Evolutionary conservation across 2,113 vertebrate species (phyloP).

Genomic region (Otis tarda): DNA sequence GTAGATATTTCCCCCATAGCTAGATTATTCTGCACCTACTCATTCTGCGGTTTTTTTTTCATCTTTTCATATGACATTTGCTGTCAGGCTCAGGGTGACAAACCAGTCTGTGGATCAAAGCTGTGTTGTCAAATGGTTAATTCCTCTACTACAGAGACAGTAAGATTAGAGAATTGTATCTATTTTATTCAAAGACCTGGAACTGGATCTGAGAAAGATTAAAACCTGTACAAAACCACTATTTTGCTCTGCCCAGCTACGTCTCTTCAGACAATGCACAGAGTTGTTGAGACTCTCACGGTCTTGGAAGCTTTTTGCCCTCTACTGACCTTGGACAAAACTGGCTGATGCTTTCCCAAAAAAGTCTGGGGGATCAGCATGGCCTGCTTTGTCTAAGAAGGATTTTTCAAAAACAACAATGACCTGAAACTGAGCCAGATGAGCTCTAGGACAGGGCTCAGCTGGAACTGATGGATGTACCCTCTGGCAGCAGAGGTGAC

Average conservation of each 20-base stretch:
- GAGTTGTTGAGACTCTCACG: neutral
- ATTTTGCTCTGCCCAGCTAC: neutral
- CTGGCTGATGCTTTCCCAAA: neutral
- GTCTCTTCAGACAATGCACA: neutral
- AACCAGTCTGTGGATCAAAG: neutral
- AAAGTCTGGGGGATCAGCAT: neutral
- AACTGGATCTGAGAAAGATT: neutral
- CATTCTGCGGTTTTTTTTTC: neutral
- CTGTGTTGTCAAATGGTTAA: neutral
- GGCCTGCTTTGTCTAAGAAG: neutral
- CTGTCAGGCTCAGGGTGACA: neutral
- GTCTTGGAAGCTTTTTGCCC: neutral
- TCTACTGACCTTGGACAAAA: neutral
- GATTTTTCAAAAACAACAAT: neutral
- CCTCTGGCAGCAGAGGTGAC: neutral
- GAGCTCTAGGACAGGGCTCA: neutral
- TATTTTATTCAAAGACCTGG: neutral
- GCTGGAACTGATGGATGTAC: accelerated
- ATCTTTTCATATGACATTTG: neutral
- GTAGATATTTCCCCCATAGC: neutral
- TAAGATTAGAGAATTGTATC: neutral
- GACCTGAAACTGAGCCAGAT: neutral
- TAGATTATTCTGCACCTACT: neutral
- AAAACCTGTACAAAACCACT: neutral
- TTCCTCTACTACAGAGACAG: neutral